These are phyloP conservation scores for Temnothorax longispinosus DNA, from an alignment of 1,140 invertebrate species.

Conservation along the genomic window DNA sequence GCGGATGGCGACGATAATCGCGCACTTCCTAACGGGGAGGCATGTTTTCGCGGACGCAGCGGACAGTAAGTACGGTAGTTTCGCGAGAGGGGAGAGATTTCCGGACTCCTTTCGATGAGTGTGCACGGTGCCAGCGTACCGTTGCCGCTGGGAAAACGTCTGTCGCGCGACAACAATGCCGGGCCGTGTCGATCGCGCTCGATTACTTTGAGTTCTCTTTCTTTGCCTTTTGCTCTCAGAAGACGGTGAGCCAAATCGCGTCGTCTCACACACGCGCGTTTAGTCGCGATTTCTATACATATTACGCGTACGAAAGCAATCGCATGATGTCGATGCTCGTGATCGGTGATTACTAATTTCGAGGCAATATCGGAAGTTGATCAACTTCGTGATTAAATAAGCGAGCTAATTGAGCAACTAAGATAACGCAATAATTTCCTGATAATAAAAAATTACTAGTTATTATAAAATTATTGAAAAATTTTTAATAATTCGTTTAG, in stretches of 20 bases:
- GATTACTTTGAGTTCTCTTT: background rate
- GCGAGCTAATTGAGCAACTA: background rate
- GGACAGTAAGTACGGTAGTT: slow-evolving; percentile 68
- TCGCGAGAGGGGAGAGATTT: slow-evolving; percentile 71
- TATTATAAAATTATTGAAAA: background rate
- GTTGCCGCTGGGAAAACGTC: slow-evolving; percentile 63
- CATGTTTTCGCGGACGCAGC: slow-evolving; percentile 64
- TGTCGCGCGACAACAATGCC: slow-evolving; percentile 67
- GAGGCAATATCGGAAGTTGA: slow-evolving; percentile 6
- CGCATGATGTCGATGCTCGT: slow-evolving; percentile 32
- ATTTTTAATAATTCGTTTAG: background rate
- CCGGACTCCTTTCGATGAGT: slow-evolving; percentile 72
- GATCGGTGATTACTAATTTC: slow-evolving; percentile 45
- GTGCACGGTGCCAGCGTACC: slow-evolving; percentile 5
- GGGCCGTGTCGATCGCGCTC: slow-evolving; percentile 5
- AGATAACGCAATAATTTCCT: background rate
- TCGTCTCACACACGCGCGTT: background rate
- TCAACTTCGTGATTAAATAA: background rate
- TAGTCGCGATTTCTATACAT: slow-evolving; percentile 46
- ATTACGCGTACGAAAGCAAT: slow-evolving; percentile 61
- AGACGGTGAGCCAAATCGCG: background rate
- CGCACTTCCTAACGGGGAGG: slow-evolving; percentile 63
- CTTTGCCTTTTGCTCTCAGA: background rate
- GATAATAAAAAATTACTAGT: slow-evolving; percentile 4
- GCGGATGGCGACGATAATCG: slow-evolving; percentile 62